Evolutionary conservation across 2,113 vertebrate genomes (phyloP).

Genomic region (Mellivora capensis): DNA sequence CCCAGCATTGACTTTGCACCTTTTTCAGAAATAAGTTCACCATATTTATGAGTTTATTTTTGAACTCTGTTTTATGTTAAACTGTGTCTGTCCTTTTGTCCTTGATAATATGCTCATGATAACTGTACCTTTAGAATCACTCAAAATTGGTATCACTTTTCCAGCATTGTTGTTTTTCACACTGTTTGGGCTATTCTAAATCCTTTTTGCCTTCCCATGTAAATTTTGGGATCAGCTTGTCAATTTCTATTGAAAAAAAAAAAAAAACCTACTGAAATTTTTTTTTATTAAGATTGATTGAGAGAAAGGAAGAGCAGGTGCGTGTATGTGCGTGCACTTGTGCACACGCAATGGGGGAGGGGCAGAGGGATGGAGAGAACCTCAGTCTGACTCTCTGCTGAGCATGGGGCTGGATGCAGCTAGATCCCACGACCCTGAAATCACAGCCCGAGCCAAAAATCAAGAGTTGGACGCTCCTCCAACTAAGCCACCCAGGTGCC

Average conservation of each 20-base stretch:
- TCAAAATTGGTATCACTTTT: neutral
- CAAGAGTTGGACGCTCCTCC: neutral
- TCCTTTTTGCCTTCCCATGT: neutral
- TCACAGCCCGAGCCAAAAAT: neutral
- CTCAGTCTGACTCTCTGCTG: neutral
- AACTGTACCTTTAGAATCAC: neutral
- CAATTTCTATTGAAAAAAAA: neutral
- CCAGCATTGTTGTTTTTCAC: neutral
- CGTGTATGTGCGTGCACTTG: too few relatives aligned
- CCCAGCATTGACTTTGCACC: neutral
- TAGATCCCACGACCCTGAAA: neutral
- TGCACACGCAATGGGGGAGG: neutral
- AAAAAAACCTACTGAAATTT: neutral
- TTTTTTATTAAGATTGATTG: neutral
- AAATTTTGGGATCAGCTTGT: neutral
- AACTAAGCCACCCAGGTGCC: neutral
- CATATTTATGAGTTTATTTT: neutral
- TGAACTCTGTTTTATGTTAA: neutral
- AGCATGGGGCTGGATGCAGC: neutral
- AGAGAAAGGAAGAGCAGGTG: neutral
- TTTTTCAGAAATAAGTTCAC: neutral
- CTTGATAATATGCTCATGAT: neutral
- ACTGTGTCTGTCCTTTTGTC: slow-evolving; percentile 4
- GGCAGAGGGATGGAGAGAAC: neutral
- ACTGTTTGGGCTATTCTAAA: neutral